Conservation (phyloP, 2,797 vertebrate genomes). For the Pangasius larnaudii region DNA sequence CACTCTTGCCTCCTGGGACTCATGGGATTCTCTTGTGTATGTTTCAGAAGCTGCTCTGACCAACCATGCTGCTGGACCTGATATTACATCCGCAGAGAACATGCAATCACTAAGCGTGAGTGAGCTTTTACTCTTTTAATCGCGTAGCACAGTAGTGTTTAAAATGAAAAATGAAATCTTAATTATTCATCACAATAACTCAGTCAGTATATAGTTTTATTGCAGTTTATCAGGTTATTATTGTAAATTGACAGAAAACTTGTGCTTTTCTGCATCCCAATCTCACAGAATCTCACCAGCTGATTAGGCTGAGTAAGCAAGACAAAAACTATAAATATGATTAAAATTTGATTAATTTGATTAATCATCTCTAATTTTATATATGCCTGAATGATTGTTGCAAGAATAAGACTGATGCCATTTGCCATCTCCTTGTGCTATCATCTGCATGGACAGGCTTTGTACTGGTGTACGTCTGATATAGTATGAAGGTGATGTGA, state of each 20-base stretch:
- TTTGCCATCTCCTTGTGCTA: too few relatives aligned
- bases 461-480: neutral
- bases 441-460: neutral
- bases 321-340: neutral
- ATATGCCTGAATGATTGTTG: neutral
- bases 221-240: neutral
- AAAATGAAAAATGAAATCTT: neutral
- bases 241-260: neutral
- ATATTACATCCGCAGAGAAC: slow-evolving; percentile 41
- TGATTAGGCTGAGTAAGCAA: neutral
- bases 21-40: slow-evolving; percentile 56
- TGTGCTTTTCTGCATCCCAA: neutral
- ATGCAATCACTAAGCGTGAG: slow-evolving; percentile 58
- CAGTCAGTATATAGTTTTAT: neutral
- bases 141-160: neutral
- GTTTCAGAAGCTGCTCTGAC: slow-evolving; percentile 64
- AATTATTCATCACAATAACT: neutral
- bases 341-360: neutral
- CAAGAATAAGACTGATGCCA: neutral
- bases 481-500: neutral
- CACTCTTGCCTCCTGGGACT: slow-evolving; percentile 56
- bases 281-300: neutral
- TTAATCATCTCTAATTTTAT: neutral
- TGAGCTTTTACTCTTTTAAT: slow-evolving; percentile 6
- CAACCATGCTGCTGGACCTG: slow-evolving; percentile 50